Evolutionary conservation across 1,140 invertebrate genomes (phyloP).

Genomic region (Forficula auricularia): DNA sequence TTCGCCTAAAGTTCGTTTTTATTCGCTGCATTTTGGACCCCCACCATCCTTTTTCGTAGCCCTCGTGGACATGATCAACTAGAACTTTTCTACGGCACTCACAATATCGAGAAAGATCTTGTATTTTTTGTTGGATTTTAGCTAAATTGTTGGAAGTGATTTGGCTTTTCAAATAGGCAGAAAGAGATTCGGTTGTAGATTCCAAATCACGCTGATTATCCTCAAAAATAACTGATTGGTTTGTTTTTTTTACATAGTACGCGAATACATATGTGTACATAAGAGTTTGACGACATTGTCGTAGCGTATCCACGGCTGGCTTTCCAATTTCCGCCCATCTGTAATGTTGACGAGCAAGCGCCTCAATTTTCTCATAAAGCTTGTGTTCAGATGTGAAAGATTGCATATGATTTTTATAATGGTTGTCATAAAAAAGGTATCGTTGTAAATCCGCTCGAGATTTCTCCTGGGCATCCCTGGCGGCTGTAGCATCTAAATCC

Average conservation of each 20-base stretch:
- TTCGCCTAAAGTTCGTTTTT: background rate
- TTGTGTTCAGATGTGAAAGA: too few relatives aligned
- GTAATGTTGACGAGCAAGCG: too few relatives aligned
- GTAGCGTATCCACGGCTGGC: too few relatives aligned
- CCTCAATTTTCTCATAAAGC: too few relatives aligned
- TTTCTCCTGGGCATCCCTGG: too few relatives aligned
- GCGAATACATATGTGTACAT: constrained; percentile 64
- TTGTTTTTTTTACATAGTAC: constrained; percentile 48
- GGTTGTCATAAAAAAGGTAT: too few relatives aligned
- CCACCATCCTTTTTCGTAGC: constrained; percentile 61
- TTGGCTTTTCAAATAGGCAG: constrained; percentile 57
- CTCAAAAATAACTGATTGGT: constrained; percentile 55
- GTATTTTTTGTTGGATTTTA: constrained; percentile 59
- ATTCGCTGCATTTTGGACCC: constrained; percentile 29
- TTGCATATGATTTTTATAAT: too few relatives aligned
- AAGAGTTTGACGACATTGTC: constrained; percentile 47
- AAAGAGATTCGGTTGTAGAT: constrained; percentile 47
- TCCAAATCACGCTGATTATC: constrained; percentile 56
- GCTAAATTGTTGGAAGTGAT: constrained; percentile 52
- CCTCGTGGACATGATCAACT: constrained; percentile 55
- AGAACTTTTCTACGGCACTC: constrained; percentile 48
- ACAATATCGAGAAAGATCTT: constrained; percentile 60
- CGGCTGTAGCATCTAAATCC: too few relatives aligned
- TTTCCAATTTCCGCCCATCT: too few relatives aligned
- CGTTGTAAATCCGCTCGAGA: too few relatives aligned